Evolutionary conservation across 2,113 vertebrate genomes (phyloP), one percentile per base, ranked within the genome.

Genomic region (Neopipo cinnamomea): DNA sequence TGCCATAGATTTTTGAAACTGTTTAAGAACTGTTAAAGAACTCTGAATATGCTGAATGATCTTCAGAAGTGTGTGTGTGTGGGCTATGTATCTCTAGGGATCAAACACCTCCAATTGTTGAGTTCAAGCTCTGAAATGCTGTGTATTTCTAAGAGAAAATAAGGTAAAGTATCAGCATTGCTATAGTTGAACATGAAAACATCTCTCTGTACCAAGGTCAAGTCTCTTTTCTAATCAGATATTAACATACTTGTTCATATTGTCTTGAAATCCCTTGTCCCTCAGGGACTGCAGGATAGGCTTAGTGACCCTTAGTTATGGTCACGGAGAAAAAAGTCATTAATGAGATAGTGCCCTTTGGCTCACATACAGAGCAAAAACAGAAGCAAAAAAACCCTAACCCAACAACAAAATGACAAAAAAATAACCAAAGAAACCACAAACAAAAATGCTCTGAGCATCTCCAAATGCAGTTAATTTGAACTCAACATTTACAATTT

Each of bases 291-390:
- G 4, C 27, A 62, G 28, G 12, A 84, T 35, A 62, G 42, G 11
- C 39, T 91, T 67, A 86, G 47, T 91, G 76, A 93, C 89, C 90
- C 91, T 80, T 94, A 91, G 90, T 95, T 93, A 80, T 35, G 27
- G 30, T n/a, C 72, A 47, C 0, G 2, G 23, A 80, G 50, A 19
- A 75, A 89, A 47, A 90, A 83, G 12, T 42, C 11, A 35, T 90
- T 95, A 94, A 92, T 83, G 79, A 95, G 72, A 81, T 42, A 53
- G 19, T 86, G 56, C 50, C 80, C 68, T 93, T 96, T 89, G 72
- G 65, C 61, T 95, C 33, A 53, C 25, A 66, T 7, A 61, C 25
- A 72, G 8, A 59, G 30, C 4, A 82, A 81, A 67, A 82, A 15
- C 12, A 65, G 50, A 76, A 79, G 9, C 2, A 59, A 89, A 82